Evolutionary conservation across 2,797 vertebrate species (phyloP).

Genomic region (Tympanoctomys barrerae): DNA sequence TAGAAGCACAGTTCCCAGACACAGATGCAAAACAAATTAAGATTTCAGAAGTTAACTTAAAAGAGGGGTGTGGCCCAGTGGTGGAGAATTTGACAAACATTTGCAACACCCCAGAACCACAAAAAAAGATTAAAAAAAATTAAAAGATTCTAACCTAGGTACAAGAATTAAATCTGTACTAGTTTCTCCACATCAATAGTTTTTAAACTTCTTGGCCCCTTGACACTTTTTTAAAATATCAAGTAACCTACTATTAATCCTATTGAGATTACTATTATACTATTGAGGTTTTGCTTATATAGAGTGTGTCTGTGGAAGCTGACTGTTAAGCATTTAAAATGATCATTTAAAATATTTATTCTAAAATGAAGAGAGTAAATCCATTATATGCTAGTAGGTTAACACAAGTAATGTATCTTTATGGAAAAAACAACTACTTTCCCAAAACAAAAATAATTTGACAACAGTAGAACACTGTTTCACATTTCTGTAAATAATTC

Average conservation of each 20-base stretch:
- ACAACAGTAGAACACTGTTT: background rate
- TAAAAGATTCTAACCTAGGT: background rate
- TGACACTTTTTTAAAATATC: background rate
- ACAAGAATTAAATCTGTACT: background rate
- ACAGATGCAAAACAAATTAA: background rate
- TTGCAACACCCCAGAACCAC: background rate
- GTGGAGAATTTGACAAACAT: background rate
- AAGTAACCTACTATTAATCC: background rate
- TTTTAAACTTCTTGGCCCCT: background rate
- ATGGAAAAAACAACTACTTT: slow-evolving; percentile 45
- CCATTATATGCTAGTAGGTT: background rate
- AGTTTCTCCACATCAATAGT: background rate
- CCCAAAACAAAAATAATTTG: slow-evolving; percentile 57
- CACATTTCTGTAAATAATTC: background rate
- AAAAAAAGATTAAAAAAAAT: background rate
- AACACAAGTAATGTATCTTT: slow-evolving; percentile 23
- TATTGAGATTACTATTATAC: background rate
- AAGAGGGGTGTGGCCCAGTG: background rate
- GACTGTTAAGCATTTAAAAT: slow-evolving; percentile 34
- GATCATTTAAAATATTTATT: slow-evolving; percentile 28
- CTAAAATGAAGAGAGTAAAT: slow-evolving; percentile 26
- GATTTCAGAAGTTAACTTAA: background rate
- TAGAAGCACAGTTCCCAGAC: slow-evolving; percentile 16
- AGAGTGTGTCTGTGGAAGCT: background rate
- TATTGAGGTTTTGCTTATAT: background rate